Evolutionary conservation across 1,140 invertebrate genomes (phyloP), one percentile per base, ranked within the genome.

Genomic region (Mya arenaria): DNA sequence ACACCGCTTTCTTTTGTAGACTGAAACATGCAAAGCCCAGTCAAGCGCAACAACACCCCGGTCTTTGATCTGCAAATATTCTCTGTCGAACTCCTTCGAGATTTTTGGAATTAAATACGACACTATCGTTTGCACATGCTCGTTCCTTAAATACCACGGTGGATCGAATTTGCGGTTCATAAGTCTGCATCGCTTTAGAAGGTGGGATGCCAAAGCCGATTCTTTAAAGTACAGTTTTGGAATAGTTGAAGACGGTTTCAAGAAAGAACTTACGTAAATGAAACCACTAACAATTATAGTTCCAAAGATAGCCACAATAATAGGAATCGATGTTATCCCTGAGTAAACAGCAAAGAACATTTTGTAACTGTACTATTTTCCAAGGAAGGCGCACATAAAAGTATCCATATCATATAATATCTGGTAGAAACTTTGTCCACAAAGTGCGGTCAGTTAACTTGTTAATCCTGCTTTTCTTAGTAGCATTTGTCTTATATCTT

Each of bases 21-120:
- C 71, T 25, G 88, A 80, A 1, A 77, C 55, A 5, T 85, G 66
- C 44, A 84, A 41, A 4, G 82, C 86, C 91, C 91, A 92, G 84
- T 92, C 91, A 32, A 92, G 82, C 4, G 90, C 88, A 15, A 91
- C 85, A 8, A 91, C 71, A 13, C 91, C 91, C 15, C 78, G 81
- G 63, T 92, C 91, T 60, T 86, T 85, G 78, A 92, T 75, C 68
- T 89, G 89, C 25, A 91, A 56, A 71, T 88, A 89, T 62, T 90
- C 85, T 17, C 91, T 84, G 30, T 74, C 77, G 73, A 82, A 86
- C 48, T 55, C 39, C 39, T 15, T 81, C 78, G 13, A 72, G n/a
- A n/a, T n/a, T 32, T 78, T 66, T 17, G 82, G 83, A 25, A 87
- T 41, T 32, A 88, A 55, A 44, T 66, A 83, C 19, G 84, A 78